phyloP scores from a whole-genome alignment of 2,113 vertebrate species.

The Aplodontia rufa region DNA sequence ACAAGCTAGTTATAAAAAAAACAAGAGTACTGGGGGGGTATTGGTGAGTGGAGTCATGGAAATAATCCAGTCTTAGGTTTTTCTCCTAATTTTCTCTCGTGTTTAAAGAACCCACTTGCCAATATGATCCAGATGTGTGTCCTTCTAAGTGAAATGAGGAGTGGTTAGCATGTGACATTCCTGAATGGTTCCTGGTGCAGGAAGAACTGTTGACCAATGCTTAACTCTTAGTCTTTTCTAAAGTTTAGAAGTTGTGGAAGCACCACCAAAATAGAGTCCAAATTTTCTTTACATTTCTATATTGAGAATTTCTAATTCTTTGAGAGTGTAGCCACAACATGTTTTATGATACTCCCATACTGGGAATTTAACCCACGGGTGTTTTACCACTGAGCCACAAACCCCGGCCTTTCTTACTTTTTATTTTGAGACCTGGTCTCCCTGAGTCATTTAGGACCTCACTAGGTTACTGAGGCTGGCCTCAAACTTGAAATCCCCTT shows the following conservation, averaged over 20 bases:
- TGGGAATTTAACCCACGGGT: no score
- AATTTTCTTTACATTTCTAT: not conserved
- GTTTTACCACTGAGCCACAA: no score
- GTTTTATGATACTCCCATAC: not conserved
- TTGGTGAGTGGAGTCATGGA: conserved; percentile 20
- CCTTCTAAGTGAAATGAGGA: conserved; percentile 16
- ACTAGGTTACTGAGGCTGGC: not conserved
- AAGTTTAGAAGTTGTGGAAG: conserved; percentile 9
- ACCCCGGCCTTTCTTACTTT: not conserved
- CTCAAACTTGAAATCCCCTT: not conserved
- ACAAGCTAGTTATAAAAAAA: not conserved
- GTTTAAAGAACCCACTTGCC: conserved; percentile 57
- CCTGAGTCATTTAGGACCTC: not conserved
- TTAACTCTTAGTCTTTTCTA: not conserved
- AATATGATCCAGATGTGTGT: conserved; percentile 68
- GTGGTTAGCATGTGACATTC: conserved; percentile 21
- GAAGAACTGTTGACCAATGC: not conserved
- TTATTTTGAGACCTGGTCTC: not conserved
- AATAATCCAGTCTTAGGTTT: conserved; percentile 50
- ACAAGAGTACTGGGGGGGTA: not conserved
- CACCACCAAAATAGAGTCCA: not conserved
- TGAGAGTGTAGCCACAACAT: not conserved
- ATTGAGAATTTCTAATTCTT: not conserved
- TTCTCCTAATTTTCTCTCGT: conserved; percentile 48
- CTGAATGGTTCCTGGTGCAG: conserved; percentile 7